Evolutionary conservation across 2,113 vertebrate species (phyloP), one percentile per base, ranked within the genome.

Genomic region (Trematomus loennbergii): DNA sequence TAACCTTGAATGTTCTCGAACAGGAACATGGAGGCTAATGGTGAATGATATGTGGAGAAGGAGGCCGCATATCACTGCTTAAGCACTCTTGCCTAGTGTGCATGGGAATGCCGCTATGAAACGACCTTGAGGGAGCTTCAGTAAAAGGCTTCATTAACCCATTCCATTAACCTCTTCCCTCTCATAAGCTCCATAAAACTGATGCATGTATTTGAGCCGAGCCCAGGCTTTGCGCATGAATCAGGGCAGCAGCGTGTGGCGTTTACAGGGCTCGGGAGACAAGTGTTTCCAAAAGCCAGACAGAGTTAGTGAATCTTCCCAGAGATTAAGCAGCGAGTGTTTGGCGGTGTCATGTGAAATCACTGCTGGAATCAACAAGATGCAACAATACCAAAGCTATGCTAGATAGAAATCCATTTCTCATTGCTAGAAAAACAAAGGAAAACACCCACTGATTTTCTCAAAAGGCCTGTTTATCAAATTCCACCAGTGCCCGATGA

Each of bases 61-160:
- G 20, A 25, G 49, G 64, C 16, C 20, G 40, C 53, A 36, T 72
- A 67, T 72, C 68, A 69, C 6, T 20, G 64, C 59, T 49, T 33
- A 48, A 67, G 63, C 55, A n/a, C 18, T 55, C 17, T 1, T 61
- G 1, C 40, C 18, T 50, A 17, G 18, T 3, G 43, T 84, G 79
- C 52, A 53, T 53, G 54, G 78, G 79, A 83, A 89, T 70, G 83
- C 45, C 12, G 74, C 84, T 40, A 63, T 13, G 52, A 48, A 74
- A 79, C 11, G 79, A 90, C 93, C 90, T 93, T 90, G 88, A 87
- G 66, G 81, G 65, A 81, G 74, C 80, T 43, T 90, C 82, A 59
- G 84, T 93, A 89, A 93, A 94, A 91, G 18, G 89, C 88, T 79
- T 91, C 91, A 91, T 93, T 92, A 92, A 91, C 65, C 85, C 73